phyloP scores from a whole-genome alignment of 2,888 invertebrate genomes.

The Philaethria dido region DNA sequence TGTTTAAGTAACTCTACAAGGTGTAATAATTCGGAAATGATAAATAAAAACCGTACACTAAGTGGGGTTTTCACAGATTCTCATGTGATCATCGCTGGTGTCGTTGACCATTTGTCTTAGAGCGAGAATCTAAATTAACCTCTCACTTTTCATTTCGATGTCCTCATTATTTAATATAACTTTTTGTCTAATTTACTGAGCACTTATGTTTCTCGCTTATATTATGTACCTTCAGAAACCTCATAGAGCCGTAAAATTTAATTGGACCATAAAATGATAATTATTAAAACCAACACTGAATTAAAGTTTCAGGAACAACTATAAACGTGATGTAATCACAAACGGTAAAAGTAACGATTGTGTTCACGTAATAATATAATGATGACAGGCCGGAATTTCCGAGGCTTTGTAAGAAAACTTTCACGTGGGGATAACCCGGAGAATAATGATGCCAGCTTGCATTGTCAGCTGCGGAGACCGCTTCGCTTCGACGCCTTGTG shows the following conservation, averaged over 20 bases:
- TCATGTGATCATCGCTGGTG: constrained; percentile 37
- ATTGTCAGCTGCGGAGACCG: constrained; percentile 31
- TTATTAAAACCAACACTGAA: not conserved
- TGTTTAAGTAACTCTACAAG: not conserved
- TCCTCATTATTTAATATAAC: not conserved
- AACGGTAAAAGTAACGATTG: constrained; percentile 24
- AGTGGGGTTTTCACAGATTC: constrained; percentile 40
- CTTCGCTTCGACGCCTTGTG: constrained; percentile 40
- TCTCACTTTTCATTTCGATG: constrained; percentile 6
- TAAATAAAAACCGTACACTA: constrained; percentile 39
- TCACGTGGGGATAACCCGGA: constrained; percentile 68
- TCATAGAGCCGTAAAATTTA: not conserved
- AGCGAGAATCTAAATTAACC: not conserved
- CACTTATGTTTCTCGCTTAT: too few relatives aligned
- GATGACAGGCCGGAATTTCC: constrained; percentile 56
- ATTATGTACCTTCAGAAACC: not conserved
- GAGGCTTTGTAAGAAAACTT: constrained; percentile 56
- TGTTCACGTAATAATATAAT: constrained; percentile 27
- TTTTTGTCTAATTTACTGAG: not conserved
- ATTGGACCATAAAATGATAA: not conserved
- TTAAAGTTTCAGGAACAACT: not conserved
- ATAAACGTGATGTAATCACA: constrained; percentile 3
- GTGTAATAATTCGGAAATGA: not conserved
- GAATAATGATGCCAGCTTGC: constrained; percentile 31
- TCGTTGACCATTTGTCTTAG: constrained; percentile 26